Base-by-base conservation (phyloP, 1,140 invertebrate genomes). In the Drosophila novamexicana region DNA sequence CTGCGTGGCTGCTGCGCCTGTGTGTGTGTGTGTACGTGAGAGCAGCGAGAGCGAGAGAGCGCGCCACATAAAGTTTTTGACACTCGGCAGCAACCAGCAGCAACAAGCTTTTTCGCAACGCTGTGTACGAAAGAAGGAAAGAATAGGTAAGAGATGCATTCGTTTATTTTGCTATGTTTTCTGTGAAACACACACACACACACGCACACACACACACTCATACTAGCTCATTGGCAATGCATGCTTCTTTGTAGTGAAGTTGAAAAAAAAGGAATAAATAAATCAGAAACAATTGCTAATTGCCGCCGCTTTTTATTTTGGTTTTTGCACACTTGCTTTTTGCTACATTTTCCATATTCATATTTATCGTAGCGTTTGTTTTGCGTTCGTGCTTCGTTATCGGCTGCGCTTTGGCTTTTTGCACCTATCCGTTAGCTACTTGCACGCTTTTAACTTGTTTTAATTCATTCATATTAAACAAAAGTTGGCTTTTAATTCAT, bases 81-180 rank as follows among this genome's bases (percentile, higher is more conserved):
- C 53, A 65, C 37, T 73, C 63, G 53, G 49, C 47, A 49, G 47
- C 47, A 22, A 7, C 18, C 42, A 65, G 39, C 52, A 69, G 71
- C 72, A 69, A 69, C 72, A 70, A 66, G 47, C 61, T 75, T 52
- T 57, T 14, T 12, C 22, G 22, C 42, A 37, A n/a, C 59, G 36
- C 39, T 50, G 54, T 45, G 47, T 49, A 68, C 18, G 12, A 47
- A 71, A 57, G 44, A 62, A 40, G 40, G 29, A 64, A 52, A 40
- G 57, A 62, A 65, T 66, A 78, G 79, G 75, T 83, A 75, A 75
- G 64, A 81, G 67, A 54, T 83, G 79, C 79, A 75, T 68, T 62
- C 9, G 22, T 59, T 65, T 67, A 61, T 61, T 73, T 61, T 61
- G 56, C 52, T 67, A 54, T 59, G 61, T 57, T 79, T 71, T 64